Percentiles rank a stretch among this genome's conserved stretches.
phyloP scores from a whole-genome alignment of 2,888 invertebrate genomes.

The Caenorhabditis sulstoni region DNA sequence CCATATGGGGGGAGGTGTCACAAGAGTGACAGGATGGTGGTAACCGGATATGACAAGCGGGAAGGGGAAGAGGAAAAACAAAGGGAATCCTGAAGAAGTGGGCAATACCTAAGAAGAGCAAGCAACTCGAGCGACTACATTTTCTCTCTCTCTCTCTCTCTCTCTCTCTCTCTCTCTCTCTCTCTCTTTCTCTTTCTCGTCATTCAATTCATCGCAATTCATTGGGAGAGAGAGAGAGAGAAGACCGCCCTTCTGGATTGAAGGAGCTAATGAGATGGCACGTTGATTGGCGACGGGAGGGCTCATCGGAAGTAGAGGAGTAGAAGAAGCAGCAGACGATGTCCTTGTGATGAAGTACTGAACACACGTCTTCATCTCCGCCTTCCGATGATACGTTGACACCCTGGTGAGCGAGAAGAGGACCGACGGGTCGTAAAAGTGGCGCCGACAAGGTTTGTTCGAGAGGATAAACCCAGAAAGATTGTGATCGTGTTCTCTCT shows the following conservation, averaged over 20 bases:
- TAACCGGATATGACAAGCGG: constrained; percentile 41
- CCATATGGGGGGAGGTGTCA: constrained; percentile 48
- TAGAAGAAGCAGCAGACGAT: background rate
- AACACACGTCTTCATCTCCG: too few species aligned
- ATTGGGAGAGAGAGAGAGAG: too few species aligned
- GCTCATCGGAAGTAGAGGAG: background rate
- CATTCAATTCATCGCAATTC: constrained; percentile 24
- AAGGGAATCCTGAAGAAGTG: background rate
- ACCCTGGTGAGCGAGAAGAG: constrained; percentile 28
- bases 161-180: background rate
- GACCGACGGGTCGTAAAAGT: constrained; percentile 31
- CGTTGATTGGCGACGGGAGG: constrained; percentile 37
- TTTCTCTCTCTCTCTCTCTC: background rate
- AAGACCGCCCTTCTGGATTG: too few species aligned
- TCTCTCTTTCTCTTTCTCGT: background rate
- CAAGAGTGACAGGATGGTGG: constrained; percentile 24
- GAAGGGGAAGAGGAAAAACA: background rate
- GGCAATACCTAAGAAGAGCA: background rate
- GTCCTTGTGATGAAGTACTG: background rate
- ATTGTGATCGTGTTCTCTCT: constrained; percentile 8
- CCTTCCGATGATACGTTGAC: constrained; percentile 29
- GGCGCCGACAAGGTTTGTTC: constrained; percentile 45
- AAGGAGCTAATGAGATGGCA: constrained; percentile 46
- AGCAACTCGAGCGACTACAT: too few species aligned
- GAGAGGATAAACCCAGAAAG: constrained; percentile 21